Conservation (phyloP, 2,113 vertebrate genomes). For the Ibidorhyncha struthersii region DNA sequence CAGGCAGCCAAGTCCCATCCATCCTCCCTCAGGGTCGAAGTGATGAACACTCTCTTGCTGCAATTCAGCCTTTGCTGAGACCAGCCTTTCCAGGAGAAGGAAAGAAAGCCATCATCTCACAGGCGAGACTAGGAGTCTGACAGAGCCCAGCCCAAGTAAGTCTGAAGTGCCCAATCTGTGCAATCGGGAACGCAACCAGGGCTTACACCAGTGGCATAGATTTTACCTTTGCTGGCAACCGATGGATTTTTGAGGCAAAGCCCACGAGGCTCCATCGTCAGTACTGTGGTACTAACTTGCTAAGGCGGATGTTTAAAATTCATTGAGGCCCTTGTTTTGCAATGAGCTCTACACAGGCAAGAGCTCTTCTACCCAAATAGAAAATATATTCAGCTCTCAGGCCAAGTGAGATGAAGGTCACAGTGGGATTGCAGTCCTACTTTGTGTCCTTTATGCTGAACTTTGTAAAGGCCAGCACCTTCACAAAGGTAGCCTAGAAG, state of each 20-base stretch:
- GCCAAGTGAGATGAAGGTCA: background rate
- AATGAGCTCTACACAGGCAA: background rate
- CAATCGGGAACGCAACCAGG: background rate
- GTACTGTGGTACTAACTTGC: background rate
- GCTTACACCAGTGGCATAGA: background rate
- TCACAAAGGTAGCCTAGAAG: background rate
- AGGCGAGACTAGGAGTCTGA: background rate
- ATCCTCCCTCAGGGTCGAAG: fast-evolving
- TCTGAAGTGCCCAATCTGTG: background rate
- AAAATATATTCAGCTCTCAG: background rate
- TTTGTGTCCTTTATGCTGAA: background rate
- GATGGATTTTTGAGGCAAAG: background rate
- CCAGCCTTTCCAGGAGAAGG: background rate
- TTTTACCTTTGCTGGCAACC: background rate
- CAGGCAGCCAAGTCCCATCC: fast-evolving
- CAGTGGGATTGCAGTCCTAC: background rate
- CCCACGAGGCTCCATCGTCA: fast-evolving
- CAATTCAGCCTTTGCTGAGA: background rate
- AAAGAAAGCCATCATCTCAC: background rate
- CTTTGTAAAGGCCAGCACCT: background rate
- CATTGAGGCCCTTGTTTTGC: background rate
- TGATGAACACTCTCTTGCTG: background rate
- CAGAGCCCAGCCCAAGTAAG: background rate
- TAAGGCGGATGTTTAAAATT: background rate
- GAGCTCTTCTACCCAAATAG: background rate